A percentile compares a stretch with the other conserved stretches of the same genome.
Evolutionary conservation across 2,113 vertebrate genomes (phyloP).

Genomic region (Sminthopsis crassicaudata): DNA sequence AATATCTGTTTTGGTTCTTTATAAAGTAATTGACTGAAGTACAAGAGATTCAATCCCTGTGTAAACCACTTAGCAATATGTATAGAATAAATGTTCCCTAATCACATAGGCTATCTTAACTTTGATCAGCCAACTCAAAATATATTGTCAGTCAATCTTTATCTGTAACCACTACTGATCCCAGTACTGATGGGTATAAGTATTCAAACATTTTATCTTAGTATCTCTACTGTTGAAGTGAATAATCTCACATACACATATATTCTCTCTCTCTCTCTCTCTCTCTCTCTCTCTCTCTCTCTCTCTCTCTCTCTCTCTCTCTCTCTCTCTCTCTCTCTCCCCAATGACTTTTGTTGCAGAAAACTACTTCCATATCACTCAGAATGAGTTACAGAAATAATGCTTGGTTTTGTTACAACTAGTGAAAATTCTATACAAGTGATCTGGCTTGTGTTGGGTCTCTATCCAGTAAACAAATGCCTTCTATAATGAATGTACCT

Average conservation of each 20-base stretch:
- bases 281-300: too few relatives aligned
- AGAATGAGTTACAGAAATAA: background rate
- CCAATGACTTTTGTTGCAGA: background rate
- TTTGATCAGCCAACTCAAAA: background rate
- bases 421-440: background rate
- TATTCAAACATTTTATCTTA: background rate
- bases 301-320: too few relatives aligned
- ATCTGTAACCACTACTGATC: background rate
- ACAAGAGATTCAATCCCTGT: background rate
- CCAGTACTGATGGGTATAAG: background rate
- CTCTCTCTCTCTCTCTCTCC: too few relatives aligned
- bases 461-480: background rate
- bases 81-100: background rate
- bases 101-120: background rate
- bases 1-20: background rate
- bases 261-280: too few relatives aligned
- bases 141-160: background rate
- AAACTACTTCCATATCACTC: background rate
- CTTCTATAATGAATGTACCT: background rate
- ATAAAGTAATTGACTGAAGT: background rate
- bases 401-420: background rate
- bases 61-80: background rate
- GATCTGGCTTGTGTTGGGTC: background rate
- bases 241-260: background rate
- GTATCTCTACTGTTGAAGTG: background rate